Conservation (phyloP, 2,888 invertebrate species). For the Leptodirus hochenwartii region DNA sequence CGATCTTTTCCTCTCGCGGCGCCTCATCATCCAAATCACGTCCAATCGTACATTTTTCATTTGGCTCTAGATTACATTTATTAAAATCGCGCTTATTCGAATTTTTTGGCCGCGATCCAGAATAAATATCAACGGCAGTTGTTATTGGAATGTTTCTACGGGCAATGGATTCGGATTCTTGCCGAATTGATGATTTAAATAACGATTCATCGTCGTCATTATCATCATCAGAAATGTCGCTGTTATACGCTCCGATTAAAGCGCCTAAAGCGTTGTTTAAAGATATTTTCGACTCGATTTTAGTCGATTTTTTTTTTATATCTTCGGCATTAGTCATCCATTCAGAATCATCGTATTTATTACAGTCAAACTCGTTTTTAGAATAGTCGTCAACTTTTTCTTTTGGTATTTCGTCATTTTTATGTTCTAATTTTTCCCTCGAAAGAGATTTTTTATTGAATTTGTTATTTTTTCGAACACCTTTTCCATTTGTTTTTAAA, state of each 20-base stretch:
- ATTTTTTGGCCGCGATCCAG: no score
- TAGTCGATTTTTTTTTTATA: background rate
- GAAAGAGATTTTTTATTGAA: slow-evolving; percentile 2
- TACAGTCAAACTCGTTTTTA: slow-evolving; percentile 17
- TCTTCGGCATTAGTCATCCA: slow-evolving; percentile 18
- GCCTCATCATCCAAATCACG: slow-evolving; percentile 11
- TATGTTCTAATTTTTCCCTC: slow-evolving; percentile 5
- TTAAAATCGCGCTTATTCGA: no score
- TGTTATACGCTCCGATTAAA: slow-evolving; percentile 38
- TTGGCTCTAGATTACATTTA: slow-evolving; percentile 1
- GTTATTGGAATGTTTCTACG: no score
- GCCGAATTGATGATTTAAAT: no score
- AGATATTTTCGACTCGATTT: slow-evolving; percentile 11
- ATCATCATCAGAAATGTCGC: slow-evolving; percentile 32
- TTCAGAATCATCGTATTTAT: slow-evolving; percentile 24
- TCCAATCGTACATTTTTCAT: slow-evolving; percentile 5
- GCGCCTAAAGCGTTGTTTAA: slow-evolving; percentile 36
- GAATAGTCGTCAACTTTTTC: slow-evolving; percentile 11
- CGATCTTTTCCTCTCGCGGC: slow-evolving; percentile 5
- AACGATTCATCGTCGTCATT: slow-evolving; percentile 16
- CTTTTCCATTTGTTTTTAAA: background rate
- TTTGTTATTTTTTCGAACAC: slow-evolving; percentile 1
- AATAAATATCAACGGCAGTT: no score
- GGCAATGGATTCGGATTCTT: no score
- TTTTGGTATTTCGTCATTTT: background rate